Evolutionary conservation across 2,888 invertebrate species (phyloP).

Genomic region (Rhagonycha fulva): DNA sequence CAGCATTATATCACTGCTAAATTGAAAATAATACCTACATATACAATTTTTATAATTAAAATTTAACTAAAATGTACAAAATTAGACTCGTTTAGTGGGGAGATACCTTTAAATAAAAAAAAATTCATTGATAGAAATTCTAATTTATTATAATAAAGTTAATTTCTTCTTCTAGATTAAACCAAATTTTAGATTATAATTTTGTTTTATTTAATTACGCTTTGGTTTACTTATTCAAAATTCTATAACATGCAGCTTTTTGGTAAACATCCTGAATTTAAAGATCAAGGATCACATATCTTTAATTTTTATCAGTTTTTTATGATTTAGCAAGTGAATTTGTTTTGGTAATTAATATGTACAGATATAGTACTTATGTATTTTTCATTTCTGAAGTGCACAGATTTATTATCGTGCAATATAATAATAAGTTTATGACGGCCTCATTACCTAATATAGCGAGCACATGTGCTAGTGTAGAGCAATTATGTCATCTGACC

Average conservation of each 20-base stretch:
- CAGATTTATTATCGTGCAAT: neutral
- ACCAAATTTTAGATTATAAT: neutral
- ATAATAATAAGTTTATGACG: constrained; percentile 15
- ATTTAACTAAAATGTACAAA: too few species aligned
- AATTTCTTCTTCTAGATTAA: neutral
- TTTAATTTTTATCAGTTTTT: neutral
- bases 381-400: neutral
- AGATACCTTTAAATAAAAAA: neutral
- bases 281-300: neutral
- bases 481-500: constrained; percentile 20
- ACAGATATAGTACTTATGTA: too few species aligned
- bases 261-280: neutral
- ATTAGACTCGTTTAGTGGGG: too few species aligned
- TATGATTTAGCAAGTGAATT: neutral
- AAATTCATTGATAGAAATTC: neutral
- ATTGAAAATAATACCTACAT: too few species aligned
- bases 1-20: too few species aligned
- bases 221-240: neutral
- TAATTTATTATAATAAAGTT: neutral
- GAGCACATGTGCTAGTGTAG: constrained; percentile 28
- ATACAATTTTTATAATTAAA: too few species aligned
- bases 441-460: constrained; percentile 40
- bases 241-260: neutral
- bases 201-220: neutral
- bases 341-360: neutral